Evolutionary conservation across 2,888 invertebrate species (phyloP).

Genomic region (Drosophila algonquin): DNA sequence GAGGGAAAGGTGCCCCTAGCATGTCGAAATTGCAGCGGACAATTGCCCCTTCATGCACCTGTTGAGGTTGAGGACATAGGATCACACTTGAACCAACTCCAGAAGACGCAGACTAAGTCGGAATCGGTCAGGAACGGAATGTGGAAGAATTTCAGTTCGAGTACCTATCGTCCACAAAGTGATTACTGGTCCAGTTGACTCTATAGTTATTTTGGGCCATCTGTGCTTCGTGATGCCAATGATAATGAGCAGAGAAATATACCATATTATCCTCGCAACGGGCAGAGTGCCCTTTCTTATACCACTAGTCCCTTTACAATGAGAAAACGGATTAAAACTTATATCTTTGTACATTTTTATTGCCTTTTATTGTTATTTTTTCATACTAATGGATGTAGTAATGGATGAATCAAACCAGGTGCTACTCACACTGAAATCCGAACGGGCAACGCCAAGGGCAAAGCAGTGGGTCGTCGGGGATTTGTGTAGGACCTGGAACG

Average conservation of each 20-base stretch:
- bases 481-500: conserved; percentile 64
- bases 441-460: conserved; percentile 42
- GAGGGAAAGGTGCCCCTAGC: conserved; percentile 31
- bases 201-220: neutral
- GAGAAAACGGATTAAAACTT: conserved; percentile 1
- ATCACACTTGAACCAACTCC: conserved; percentile 37
- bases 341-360: conserved; percentile 9
- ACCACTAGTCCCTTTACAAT: neutral
- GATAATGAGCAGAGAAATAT: neutral
- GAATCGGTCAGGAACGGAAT: neutral
- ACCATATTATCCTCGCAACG: neutral
- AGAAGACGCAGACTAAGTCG: conserved; percentile 22
- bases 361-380: conserved; percentile 6
- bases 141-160: neutral
- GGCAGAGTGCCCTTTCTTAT: neutral
- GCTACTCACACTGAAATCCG: conserved; percentile 46
- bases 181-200: neutral
- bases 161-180: neutral
- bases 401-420: conserved; percentile 19
- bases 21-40: conserved; percentile 53
- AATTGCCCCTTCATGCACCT: conserved; percentile 24
- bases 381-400: conserved; percentile 1
- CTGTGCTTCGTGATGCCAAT: neutral
- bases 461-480: conserved; percentile 28
- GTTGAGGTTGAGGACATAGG: conserved; percentile 65